Evolutionary conservation across 1,140 invertebrate genomes (phyloP).

Genomic region (Gryllus bimaculatus): DNA sequence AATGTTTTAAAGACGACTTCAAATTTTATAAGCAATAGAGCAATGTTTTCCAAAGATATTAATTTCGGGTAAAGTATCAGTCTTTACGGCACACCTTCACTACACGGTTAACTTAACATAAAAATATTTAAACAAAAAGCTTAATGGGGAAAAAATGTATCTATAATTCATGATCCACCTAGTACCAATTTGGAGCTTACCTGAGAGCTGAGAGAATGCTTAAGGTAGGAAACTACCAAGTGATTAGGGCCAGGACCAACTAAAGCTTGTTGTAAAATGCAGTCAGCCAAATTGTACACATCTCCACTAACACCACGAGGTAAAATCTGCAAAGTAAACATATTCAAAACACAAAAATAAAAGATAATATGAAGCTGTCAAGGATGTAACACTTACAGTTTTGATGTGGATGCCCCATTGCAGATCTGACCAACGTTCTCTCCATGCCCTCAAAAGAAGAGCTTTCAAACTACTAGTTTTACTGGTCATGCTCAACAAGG

Average conservation of each 20-base stretch:
- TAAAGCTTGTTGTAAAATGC: conserved; percentile 84
- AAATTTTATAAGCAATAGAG: too few species aligned
- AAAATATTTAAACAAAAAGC: too few species aligned
- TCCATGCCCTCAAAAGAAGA: conserved; percentile 78
- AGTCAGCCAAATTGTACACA: conserved; percentile 84
- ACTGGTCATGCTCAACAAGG: conserved; percentile 46
- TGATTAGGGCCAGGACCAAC: conserved; percentile 86
- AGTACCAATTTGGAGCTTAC: conserved; percentile 29
- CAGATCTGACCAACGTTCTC: conserved; percentile 87
- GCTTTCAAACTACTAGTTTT: conserved; percentile 79
- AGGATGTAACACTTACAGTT: conserved; percentile 44
- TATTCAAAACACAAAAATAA: background rate
- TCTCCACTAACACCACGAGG: conserved; percentile 80
- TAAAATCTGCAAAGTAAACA: conserved; percentile 43
- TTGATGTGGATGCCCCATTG: conserved; percentile 95
- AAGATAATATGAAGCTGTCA: too few species aligned
- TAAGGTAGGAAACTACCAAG: conserved; percentile 81
- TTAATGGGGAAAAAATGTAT: too few species aligned
- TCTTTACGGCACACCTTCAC: too few species aligned
- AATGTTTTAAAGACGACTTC: too few species aligned
- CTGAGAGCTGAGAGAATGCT: conserved; percentile 80
- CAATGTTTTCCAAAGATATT: too few species aligned
- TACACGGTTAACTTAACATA: too few species aligned
- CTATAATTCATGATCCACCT: background rate
- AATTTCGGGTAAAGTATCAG: too few species aligned